Evolutionary conservation across 2,797 vertebrate genomes (phyloP).

Genomic region (Schizothorax lantsangensis): DNA sequence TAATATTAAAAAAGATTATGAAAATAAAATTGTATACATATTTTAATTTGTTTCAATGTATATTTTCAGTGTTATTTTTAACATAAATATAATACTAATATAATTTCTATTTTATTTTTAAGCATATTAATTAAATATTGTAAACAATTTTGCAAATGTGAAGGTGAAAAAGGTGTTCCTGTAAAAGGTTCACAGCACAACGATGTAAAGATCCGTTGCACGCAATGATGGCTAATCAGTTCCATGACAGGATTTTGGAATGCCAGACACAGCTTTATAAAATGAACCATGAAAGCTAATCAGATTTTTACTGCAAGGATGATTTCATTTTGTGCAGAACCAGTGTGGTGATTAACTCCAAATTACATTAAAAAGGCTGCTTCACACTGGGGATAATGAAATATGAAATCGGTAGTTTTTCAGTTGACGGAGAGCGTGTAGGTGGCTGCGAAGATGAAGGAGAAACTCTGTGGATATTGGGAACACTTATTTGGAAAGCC

Average conservation of each 20-base stretch:
- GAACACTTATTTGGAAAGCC: constrained; percentile 15
- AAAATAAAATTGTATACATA: too few species aligned
- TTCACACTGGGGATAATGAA: constrained; percentile 53
- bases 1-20: not conserved
- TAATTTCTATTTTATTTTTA: not conserved
- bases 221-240: constrained; percentile 50
- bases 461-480: constrained; percentile 17
- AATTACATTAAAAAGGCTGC: constrained; percentile 58
- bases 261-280: constrained; percentile 48
- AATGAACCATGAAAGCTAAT: constrained; percentile 58
- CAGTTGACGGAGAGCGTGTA: constrained; percentile 26
- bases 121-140: not conserved
- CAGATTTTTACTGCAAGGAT: constrained; percentile 56
- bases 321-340: constrained; percentile 59
- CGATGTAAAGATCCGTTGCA: constrained; percentile 46
- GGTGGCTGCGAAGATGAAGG: constrained; percentile 31
- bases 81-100: not conserved
- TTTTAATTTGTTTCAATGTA: too few species aligned
- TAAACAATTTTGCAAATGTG: not conserved
- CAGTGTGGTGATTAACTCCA: constrained; percentile 50
- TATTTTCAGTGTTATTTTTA: too few species aligned
- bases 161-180: not conserved
- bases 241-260: constrained; percentile 37
- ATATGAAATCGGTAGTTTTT: constrained; percentile 46
- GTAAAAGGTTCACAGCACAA: not conserved